Evolutionary conservation across 2,113 vertebrate genomes (phyloP).

Genomic region (Chamaea fasciata): DNA sequence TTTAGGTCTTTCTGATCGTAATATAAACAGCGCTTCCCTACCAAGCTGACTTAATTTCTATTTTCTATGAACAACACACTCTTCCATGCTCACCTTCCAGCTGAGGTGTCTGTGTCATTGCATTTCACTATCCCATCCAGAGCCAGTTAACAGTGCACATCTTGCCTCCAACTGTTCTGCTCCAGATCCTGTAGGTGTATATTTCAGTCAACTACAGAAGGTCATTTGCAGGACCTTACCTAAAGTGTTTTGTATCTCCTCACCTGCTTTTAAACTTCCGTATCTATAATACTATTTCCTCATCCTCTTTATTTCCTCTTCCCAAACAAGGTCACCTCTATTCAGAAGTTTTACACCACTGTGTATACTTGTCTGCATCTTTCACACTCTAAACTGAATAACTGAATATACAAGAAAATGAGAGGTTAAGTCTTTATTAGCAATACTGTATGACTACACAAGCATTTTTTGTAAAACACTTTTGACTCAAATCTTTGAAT

Average conservation of each 20-base stretch:
- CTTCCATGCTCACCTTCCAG: neutral
- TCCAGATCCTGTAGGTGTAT: neutral
- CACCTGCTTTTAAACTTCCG: neutral
- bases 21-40: neutral
- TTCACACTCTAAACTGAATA: neutral
- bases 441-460: neutral
- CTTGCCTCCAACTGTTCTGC: neutral
- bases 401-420: neutral
- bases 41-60: neutral
- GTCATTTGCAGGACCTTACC: neutral
- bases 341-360: neutral
- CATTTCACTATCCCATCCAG: neutral
- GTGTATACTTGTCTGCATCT: neutral
- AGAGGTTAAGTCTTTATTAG: neutral
- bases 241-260: neutral
- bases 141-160: neutral
- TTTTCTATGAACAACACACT: neutral
- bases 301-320: neutral
- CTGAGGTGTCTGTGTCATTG: neutral
- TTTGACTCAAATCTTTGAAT: neutral
- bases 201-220: neutral
- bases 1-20: neutral
- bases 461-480: neutral
- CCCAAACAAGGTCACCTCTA: neutral
- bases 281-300: neutral